Conservation (phyloP, 2,888 invertebrate genomes). For the Argyresthia goedartella region DNA sequence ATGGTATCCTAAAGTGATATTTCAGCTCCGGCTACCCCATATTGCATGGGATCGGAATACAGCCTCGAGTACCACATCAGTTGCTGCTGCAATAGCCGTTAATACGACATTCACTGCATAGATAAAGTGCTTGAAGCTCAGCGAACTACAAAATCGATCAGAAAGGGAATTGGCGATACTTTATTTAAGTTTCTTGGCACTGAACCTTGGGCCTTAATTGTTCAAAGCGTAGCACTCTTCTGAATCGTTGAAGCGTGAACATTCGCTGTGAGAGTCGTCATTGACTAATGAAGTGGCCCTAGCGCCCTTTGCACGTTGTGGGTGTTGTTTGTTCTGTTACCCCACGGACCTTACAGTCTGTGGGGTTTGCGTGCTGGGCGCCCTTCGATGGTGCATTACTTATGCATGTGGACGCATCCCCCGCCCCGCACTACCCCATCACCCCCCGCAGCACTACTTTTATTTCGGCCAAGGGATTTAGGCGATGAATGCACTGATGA, state of each 20-base stretch:
- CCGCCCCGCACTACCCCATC: background rate
- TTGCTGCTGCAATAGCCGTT: no score
- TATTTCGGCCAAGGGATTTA: conserved; percentile 52
- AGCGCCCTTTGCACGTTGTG: conserved; percentile 7
- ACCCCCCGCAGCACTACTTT: conserved; percentile 36
- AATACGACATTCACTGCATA: no score
- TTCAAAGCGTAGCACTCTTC: conserved; percentile 3
- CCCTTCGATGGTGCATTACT: conserved; percentile 45
- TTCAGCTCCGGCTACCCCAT: no score
- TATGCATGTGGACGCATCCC: conserved; percentile 39
- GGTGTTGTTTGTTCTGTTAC: background rate
- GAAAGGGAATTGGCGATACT: background rate
- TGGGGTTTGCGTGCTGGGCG: background rate
- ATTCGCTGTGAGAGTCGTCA: conserved; percentile 23
- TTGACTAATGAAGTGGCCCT: conserved; percentile 43
- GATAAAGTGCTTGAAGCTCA: background rate
- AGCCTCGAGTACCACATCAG: no score
- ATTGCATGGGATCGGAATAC: no score
- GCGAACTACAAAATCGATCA: background rate
- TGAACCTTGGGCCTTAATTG: background rate
- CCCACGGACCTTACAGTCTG: background rate
- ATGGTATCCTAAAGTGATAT: no score
- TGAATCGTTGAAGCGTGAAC: conserved; percentile 15
- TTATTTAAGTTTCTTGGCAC: background rate
- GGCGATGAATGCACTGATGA: conserved; percentile 43